Percentiles rank a stretch among this genome's conserved stretches.
Conservation (phyloP, 2,888 invertebrate genomes). For the Cerastis rubricosa region DNA sequence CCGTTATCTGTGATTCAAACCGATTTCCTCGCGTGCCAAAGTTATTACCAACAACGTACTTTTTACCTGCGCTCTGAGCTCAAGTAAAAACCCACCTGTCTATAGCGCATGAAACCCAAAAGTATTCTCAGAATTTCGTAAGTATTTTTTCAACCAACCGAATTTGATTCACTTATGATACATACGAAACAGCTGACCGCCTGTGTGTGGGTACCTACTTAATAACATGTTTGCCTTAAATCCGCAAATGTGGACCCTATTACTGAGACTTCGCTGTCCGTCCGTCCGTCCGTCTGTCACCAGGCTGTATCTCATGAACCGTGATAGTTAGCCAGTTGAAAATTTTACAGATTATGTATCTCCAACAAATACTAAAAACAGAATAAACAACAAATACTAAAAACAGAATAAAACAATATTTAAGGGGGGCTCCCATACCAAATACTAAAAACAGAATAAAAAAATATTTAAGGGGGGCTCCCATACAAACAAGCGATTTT, state of each 20-base stretch:
- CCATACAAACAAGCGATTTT: too few relatives aligned
- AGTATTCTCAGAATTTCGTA: conserved; percentile 27
- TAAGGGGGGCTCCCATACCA: too few relatives aligned
- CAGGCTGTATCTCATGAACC: too few relatives aligned
- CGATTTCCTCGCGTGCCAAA: conserved; percentile 45
- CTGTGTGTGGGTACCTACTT: background rate
- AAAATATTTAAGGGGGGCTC: too few relatives aligned
- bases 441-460: too few relatives aligned
- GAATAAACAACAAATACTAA: too few relatives aligned
- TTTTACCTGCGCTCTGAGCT: conserved; percentile 10
- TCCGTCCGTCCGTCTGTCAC: too few relatives aligned
- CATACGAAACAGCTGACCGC: background rate
- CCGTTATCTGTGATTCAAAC: conserved; percentile 62
- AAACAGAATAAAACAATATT: too few relatives aligned
- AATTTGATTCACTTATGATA: background rate
- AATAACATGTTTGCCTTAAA: background rate
- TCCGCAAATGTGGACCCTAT: background rate
- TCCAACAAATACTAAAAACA: too few relatives aligned
- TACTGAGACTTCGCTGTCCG: too few relatives aligned
- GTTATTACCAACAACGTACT: conserved; percentile 31
- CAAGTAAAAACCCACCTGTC: conserved; percentile 48
- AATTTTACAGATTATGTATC: too few relatives aligned
- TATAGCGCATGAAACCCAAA: conserved; percentile 7
- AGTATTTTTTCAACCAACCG: background rate
- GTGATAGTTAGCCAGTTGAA: too few relatives aligned